Evolutionary conservation across 1,140 invertebrate genomes (phyloP), one percentile per base, ranked within the genome.

Genomic region (Tetraneura akinire): DNA sequence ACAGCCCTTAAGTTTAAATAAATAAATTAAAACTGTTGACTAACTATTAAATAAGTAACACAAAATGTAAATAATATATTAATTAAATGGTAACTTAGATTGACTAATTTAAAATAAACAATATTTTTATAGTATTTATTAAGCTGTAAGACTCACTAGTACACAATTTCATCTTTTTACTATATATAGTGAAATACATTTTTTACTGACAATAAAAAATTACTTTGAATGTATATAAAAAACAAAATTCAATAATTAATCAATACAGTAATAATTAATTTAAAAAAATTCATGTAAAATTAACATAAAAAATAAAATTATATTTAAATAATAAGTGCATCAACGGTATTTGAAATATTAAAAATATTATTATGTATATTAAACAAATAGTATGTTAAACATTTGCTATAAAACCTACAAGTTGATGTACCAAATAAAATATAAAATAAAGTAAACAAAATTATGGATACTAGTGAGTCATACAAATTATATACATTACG

Each of bases 1-100:
- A 78, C 74, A 78, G 74, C 74, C 73, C 32, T 60, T 78, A 78
- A 62, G 32, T 26, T 42, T 45, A 74, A 37, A 60, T 23, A 47
- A 37, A 76, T 37, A 21, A 60, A 76, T 60, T 76, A 57, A 78
- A 62, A 78, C 55, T 6, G n/a, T 42, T 60, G 37, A 71, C 68
- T 74, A 57, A 57, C 32, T 57, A 42, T 47, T 47, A 60, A 14
- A 29, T 29, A 0, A 3, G 23, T 29, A 70, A 49, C 45, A 70
- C 45, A 26, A 29, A 11, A 23, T 71, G n/a, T n/a, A n/a, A 51
- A 71, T 10, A 49, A 51, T 14, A 71, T 51, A 8, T 29, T 51
- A 16, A 26, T 70, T 29, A 49, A 32, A 71, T 71, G 68, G 68
- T 71, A 71, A 71, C 68, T 11, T 29, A 71, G 14, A 68, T 26